A percentile compares a stretch with the other conserved stretches of the same genome.
phyloP scores from a whole-genome alignment of 2,113 vertebrate species.

The Crotalus tigris region DNA sequence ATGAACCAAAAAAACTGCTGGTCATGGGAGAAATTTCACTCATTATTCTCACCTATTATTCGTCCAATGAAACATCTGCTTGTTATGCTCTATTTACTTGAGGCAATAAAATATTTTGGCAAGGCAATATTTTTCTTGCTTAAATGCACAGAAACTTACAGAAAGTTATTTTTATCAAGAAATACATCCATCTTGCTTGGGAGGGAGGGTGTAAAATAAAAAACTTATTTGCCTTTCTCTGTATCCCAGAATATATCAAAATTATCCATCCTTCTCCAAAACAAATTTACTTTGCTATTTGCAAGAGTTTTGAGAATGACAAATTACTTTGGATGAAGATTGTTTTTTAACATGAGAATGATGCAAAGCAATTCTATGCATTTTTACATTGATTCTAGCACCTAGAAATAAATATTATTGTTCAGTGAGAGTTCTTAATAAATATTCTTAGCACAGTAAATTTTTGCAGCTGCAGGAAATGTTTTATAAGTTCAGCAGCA shows the following conservation, averaged over 20 bases:
- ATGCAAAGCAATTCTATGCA: not conserved
- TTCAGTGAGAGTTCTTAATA: not conserved
- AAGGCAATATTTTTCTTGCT: not conserved
- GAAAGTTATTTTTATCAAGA: not conserved
- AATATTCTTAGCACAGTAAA: not conserved
- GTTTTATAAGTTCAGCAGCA: not conserved
- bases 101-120: fast-evolving
- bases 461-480: not conserved
- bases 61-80: not conserved
- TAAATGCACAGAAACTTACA: not conserved
- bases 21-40: not conserved
- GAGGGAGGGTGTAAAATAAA: not conserved
- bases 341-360: not conserved
- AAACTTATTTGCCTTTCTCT: not conserved
- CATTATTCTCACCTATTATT: not conserved
- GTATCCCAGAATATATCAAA: not conserved
- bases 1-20: not conserved
- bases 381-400: not conserved
- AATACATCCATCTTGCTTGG: not conserved
- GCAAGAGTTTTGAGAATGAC: not conserved
- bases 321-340: not conserved
- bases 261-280: not conserved
- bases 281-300: not conserved
- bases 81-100: constrained; percentile 3
- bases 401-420: not conserved